Evolutionary conservation across 2,888 invertebrate genomes (phyloP), one percentile per base, ranked within the genome.

Genomic region (Agrochola litura): DNA sequence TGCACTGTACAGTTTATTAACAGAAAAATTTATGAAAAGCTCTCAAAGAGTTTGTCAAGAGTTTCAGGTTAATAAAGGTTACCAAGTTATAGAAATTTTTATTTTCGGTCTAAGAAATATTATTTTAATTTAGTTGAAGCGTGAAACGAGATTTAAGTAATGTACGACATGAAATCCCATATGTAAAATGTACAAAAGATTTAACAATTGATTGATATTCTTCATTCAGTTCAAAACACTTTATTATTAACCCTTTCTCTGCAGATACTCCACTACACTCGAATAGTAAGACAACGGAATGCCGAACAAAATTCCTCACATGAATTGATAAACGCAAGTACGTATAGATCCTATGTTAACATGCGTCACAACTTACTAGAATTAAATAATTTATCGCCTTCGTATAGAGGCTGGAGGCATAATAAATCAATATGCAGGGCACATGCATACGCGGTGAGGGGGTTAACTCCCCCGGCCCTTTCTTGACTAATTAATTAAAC

Each of bases 401-500:
- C 90, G 90, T 91, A 92, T 92, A 92, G 93, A 94, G 90, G 92
- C 91, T 92, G 92, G 92, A 92, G 92, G 95, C 92, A 93, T 95
- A 95, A 96, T 96, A 96, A 96, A 96, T 96, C 96, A 96, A 96
- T 96, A 96, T 96, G 96, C 96, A 96, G 94, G 94, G 95, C 95
- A 85, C 86, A 95, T 96, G 95, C 96, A 96, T 92, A 94, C 92
- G 92, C 88, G 91, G 88, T 87, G 88, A 88, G 90, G 91, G 90
- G 91, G 90, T 81, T 86, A 81, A 78, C 86, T 88, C 86, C 90
- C 91, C 89, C 88, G 85, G 94, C 95, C 96, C 96, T 96, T 96
- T 96, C 97, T 97, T 97, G 96, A 96, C 96, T 97, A 97, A 97
- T 97, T 97, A 97, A 97, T 97, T 97, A 97, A 97, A 97, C 97